phyloP scores from a whole-genome alignment of 2,797 vertebrate genomes.

The Dermochelys coriacea region DNA sequence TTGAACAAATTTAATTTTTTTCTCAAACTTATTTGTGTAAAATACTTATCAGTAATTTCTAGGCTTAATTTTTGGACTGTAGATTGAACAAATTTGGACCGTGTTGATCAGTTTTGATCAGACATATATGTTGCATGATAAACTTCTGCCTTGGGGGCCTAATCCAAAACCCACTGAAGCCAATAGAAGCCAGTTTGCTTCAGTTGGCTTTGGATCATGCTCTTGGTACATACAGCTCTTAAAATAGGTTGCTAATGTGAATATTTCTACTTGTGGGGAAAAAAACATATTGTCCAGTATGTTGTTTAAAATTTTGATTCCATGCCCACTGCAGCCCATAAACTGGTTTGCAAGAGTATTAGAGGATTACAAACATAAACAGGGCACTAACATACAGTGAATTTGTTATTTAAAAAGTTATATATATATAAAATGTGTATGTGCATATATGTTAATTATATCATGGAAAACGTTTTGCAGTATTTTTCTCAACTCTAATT shows the following conservation, averaged over 20 bases:
- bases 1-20: neutral
- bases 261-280: neutral
- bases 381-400: neutral
- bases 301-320: neutral
- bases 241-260: neutral
- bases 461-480: neutral
- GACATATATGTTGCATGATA: neutral
- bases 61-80: neutral
- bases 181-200: neutral
- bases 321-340: neutral
- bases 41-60: neutral
- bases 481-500: neutral
- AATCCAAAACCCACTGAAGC: fast-evolving
- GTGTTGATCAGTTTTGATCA: neutral
- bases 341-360: neutral
- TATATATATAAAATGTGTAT: neutral
- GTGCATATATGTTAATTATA: neutral
- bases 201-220: neutral
- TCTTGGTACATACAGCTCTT: neutral
- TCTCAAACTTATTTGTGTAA: neutral
- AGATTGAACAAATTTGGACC: fast-evolving
- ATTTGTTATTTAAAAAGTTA: neutral
- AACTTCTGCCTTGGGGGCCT: fast-evolving
- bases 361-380: neutral
- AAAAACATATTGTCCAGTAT: fast-evolving